A percentile compares a stretch with the other conserved stretches of the same genome.
Evolutionary conservation across 2,113 vertebrate genomes (phyloP).

Genomic region (Rhinolophus sinicus): DNA sequence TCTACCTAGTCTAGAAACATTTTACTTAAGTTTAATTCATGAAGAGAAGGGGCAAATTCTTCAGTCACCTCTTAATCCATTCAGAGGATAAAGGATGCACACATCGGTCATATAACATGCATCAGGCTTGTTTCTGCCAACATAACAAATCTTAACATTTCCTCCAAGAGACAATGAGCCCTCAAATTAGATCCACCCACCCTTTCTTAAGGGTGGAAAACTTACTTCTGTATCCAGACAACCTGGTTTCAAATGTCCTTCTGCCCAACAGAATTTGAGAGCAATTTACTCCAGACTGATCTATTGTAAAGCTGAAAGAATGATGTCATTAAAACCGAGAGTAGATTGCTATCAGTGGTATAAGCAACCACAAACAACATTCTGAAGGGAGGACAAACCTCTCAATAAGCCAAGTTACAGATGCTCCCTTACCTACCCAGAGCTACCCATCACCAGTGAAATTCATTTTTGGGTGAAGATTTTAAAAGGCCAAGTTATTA

Average conservation of each 20-base stretch:
- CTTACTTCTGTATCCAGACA: not conserved
- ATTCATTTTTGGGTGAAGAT: not conserved
- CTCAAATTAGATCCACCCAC: not conserved
- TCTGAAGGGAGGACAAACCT: not conserved
- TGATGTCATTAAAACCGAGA: constrained; percentile 41
- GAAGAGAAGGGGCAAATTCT: not conserved
- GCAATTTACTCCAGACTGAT: constrained; percentile 30
- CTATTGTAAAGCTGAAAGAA: constrained; percentile 29
- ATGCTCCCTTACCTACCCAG: not conserved
- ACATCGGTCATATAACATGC: not conserved
- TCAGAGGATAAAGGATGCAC: constrained; percentile 19
- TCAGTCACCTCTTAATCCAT: not conserved
- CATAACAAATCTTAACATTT: not conserved
- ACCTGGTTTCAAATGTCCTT: constrained; percentile 53
- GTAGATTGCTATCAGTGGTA: not conserved
- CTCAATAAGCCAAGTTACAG: not conserved
- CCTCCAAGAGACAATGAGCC: not conserved
- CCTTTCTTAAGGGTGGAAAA: constrained; percentile 2
- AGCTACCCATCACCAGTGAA: not conserved
- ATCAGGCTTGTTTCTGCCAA: not conserved
- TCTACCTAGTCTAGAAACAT: not conserved
- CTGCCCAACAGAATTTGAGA: constrained; percentile 39
- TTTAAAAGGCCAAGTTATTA: constrained; percentile 26
- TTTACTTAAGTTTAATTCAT: constrained; percentile 4
- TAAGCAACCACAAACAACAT: not conserved